These are phyloP conservation scores for Phylloscopus whistleri DNA, from an alignment of 2,113 vertebrate species.

Conservation along the genomic window DNA sequence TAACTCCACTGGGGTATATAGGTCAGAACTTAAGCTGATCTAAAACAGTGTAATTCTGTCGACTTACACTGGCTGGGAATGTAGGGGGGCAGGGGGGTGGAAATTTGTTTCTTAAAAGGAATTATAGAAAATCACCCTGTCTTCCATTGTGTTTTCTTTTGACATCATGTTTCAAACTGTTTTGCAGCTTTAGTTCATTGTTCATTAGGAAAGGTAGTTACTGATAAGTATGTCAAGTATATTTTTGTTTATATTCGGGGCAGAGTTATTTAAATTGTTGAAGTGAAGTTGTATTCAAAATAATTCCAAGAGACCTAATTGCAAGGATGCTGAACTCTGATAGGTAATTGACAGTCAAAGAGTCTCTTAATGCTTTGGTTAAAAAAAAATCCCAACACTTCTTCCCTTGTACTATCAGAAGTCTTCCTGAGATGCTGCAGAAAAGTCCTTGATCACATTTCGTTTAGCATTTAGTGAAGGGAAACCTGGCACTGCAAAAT, in stretches of 20 bases:
- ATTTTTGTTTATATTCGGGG: not conserved
- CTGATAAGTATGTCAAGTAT: not conserved
- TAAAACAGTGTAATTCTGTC: not conserved
- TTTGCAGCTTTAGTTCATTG: not conserved
- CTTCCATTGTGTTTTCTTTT: not conserved
- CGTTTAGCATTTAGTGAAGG: not conserved
- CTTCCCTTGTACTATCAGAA: not conserved
- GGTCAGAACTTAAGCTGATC: slow-evolving; percentile 43
- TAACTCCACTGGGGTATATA: slow-evolving; percentile 11
- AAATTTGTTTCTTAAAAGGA: not conserved
- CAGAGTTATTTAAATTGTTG: not conserved
- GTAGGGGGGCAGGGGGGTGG: not conserved
- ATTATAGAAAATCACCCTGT: not conserved
- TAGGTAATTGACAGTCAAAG: not conserved
- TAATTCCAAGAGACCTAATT: not conserved
- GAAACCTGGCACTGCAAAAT: not conserved
- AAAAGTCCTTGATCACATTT: not conserved
- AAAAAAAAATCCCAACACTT: not conserved
- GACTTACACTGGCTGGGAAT: not conserved
- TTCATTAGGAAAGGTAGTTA: not conserved
- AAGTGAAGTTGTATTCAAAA: not conserved
- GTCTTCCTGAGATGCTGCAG: not conserved
- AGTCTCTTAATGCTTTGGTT: not conserved
- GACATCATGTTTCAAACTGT: not conserved
- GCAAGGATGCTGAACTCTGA: not conserved